A percentile compares a stretch with the other conserved stretches of the same genome.
phyloP scores from a whole-genome alignment of 2,888 invertebrate species.

The Rutpela maculata region DNA sequence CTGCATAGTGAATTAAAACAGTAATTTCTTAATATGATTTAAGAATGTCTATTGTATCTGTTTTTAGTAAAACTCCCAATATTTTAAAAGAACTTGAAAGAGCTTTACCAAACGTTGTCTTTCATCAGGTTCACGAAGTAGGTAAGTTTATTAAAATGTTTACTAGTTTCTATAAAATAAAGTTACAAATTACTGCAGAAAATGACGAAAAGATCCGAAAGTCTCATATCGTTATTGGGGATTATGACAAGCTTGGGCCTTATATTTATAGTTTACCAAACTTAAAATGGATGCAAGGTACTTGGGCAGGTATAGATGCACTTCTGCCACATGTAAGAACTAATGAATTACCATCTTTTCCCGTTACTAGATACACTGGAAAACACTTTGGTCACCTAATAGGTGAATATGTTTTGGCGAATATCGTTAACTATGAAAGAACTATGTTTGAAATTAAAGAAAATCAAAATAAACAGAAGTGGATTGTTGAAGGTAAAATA shows the following conservation, averaged over 20 bases:
- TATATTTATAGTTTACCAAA: constrained; percentile 69
- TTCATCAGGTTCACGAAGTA: constrained; percentile 48
- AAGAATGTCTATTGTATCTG: constrained; percentile 48
- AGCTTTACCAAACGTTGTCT: constrained; percentile 43
- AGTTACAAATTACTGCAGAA: constrained; percentile 38
- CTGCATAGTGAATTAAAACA: no score
- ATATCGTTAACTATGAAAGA: constrained; percentile 75
- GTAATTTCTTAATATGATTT: not conserved
- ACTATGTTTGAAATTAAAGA: constrained; percentile 66
- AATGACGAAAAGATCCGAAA: constrained; percentile 60
- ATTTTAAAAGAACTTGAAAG: constrained; percentile 46
- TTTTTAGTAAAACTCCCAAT: constrained; percentile 45
- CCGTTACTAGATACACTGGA: constrained; percentile 73
- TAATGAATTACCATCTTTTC: constrained; percentile 61
- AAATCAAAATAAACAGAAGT: constrained; percentile 61
- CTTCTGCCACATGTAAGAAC: constrained; percentile 62
- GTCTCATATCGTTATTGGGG: constrained; percentile 72
- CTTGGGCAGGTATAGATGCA: constrained; percentile 74
- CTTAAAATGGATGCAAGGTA: constrained; percentile 74
- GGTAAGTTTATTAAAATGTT: constrained; percentile 40
- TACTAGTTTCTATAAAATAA: not conserved
- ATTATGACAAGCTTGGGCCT: constrained; percentile 71
- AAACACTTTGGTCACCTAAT: constrained; percentile 73
- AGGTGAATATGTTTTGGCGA: constrained; percentile 75
- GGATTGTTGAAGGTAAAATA: constrained; percentile 70